Evolutionary conservation across 2,113 vertebrate genomes (phyloP).

Genomic region (Pteruthius melanotis): DNA sequence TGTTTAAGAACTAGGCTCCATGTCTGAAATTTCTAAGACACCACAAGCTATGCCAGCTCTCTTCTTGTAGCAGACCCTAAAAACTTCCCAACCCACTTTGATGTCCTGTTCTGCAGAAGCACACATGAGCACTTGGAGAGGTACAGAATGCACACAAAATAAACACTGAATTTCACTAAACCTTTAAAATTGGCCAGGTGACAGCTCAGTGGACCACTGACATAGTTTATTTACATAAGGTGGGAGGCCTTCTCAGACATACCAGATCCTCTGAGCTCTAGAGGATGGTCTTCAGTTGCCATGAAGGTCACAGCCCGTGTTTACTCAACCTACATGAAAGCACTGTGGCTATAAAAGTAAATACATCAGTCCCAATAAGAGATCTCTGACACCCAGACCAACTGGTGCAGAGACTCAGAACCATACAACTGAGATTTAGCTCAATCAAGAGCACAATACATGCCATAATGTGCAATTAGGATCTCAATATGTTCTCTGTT

Average conservation of each 20-base stretch:
- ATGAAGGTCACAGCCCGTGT: background rate
- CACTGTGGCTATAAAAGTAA: background rate
- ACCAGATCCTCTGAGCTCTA: background rate
- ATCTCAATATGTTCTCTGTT: background rate
- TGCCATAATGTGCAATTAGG: background rate
- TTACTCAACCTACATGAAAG: background rate
- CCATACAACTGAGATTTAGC: background rate
- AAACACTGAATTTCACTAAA: background rate
- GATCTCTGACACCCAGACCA: background rate
- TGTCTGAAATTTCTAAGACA: background rate
- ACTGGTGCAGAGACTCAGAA: background rate
- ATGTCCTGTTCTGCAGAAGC: background rate
- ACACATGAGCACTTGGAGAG: background rate
- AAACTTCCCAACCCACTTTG: background rate
- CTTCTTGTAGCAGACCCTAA: background rate
- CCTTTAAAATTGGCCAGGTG: fast-evolving
- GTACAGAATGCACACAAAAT: background rate
- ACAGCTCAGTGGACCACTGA: background rate
- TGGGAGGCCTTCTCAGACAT: background rate
- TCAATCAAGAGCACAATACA: background rate
- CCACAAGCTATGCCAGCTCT: background rate
- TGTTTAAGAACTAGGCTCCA: too few relatives aligned
- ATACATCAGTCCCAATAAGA: background rate
- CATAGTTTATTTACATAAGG: background rate
- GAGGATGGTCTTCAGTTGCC: background rate